Evolutionary conservation across 64 coral and sea anemone genomes (phyloP).

Genomic region (Montipora cactus): DNA sequence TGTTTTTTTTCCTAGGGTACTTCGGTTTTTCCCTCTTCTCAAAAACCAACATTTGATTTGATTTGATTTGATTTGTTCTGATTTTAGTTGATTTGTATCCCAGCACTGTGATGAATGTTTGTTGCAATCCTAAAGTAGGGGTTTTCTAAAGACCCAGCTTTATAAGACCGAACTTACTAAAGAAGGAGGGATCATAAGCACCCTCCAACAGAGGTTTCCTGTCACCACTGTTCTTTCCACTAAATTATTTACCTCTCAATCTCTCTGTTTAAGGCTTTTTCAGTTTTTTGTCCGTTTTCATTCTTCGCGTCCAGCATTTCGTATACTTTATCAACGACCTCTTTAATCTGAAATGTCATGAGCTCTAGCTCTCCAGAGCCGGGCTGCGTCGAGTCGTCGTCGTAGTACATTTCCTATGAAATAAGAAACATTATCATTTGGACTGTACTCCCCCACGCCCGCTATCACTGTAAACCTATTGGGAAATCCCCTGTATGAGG

Average conservation of each 20-base stretch:
- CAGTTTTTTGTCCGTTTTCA: not conserved
- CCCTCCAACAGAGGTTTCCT: not conserved
- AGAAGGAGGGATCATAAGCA: not conserved
- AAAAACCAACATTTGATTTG: no score
- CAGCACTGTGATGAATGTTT: not conserved
- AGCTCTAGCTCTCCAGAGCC: constrained; percentile 76
- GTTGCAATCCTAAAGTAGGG: no score
- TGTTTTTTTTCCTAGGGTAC: no score
- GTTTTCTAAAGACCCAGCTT: no score
- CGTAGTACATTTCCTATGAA: constrained; percentile 90
- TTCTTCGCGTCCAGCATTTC: constrained; percentile 49
- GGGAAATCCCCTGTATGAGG: no score
- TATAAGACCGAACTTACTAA: no score
- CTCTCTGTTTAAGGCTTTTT: constrained; percentile 36
- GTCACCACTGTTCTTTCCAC: not conserved
- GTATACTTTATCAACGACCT: constrained; percentile 84
- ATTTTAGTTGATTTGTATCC: no score
- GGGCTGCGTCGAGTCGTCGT: constrained; percentile 85
- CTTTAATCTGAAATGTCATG: constrained; percentile 95
- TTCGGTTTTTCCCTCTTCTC: no score
- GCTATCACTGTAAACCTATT: no score
- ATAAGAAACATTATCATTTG: not conserved
- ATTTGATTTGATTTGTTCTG: no score
- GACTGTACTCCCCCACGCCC: no score
- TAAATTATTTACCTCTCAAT: constrained; percentile 15